These are phyloP conservation scores for Oreamnos americanus DNA, from an alignment of 2,113 vertebrate genomes.

Conservation along the genomic window DNA sequence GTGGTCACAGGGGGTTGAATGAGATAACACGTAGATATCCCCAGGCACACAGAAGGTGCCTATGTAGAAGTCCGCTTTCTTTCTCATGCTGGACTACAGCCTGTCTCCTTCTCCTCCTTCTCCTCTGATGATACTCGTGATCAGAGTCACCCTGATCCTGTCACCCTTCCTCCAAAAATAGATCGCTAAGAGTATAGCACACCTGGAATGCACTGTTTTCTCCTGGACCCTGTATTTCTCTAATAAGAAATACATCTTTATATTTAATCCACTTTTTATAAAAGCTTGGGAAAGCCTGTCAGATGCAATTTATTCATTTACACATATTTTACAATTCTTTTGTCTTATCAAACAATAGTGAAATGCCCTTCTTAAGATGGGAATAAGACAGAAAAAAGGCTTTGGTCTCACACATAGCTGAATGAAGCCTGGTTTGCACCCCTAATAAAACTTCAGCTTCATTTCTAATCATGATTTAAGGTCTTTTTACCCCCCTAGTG, in stretches of 20 bases:
- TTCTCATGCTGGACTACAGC: not conserved
- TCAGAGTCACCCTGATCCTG: not conserved
- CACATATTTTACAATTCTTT: not conserved
- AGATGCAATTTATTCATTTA: not conserved
- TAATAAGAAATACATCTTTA: not conserved
- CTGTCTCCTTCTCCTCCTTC: not conserved
- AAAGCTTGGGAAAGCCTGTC: not conserved
- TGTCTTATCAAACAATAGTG: not conserved
- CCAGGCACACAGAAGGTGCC: not conserved
- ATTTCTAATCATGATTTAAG: conserved; percentile 25
- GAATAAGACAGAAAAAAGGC: not conserved
- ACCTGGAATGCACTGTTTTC: not conserved
- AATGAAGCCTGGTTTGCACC: not conserved
- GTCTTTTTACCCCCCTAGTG: not conserved
- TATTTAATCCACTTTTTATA: not conserved
- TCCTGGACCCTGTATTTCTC: not conserved
- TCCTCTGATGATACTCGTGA: not conserved
- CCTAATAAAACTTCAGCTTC: not conserved
- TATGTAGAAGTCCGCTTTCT: not conserved
- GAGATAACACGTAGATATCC: not conserved
- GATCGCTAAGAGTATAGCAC: not conserved
- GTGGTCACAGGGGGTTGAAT: not conserved
- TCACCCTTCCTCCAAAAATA: not conserved
- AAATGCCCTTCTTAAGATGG: not conserved
- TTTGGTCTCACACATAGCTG: not conserved